These are phyloP conservation scores for Orbicella faveolata DNA, from an alignment of 64 coral and sea anemone species.

Conservation along the genomic window DNA sequence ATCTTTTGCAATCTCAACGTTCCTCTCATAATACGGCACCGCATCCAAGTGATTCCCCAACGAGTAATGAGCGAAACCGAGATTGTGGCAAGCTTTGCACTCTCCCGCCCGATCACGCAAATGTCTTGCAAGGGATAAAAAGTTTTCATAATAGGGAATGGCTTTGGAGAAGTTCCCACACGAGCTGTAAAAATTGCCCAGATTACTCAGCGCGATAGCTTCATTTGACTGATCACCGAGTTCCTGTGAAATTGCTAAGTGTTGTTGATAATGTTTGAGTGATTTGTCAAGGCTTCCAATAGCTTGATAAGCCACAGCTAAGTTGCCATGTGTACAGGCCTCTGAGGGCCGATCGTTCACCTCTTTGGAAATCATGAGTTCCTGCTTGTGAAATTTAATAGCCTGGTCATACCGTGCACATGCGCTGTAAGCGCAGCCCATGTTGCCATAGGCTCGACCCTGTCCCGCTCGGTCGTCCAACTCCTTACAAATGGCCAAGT, in stretches of 20 bases:
- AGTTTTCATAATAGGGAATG: conserved; percentile 87
- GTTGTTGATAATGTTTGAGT: conserved; percentile 92
- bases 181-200: conserved; percentile 97
- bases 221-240: conserved; percentile 81
- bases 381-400: conserved; percentile 98
- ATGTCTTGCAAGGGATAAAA: conserved; percentile 56
- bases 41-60: conserved; percentile 81
- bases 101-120: conserved; percentile 74
- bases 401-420: conserved; percentile 93
- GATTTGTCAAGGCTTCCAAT: conserved; percentile 89
- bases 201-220: conserved; percentile 79
- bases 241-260: conserved; percentile 75
- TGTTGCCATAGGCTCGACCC: conserved; percentile 96
- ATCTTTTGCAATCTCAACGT: conserved; percentile 77
- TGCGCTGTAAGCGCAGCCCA: conserved; percentile 98
- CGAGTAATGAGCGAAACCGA: conserved; percentile 91
- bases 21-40: conserved; percentile 79
- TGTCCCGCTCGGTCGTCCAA: conserved; percentile 91
- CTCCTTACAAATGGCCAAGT: conserved; percentile 93
- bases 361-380: conserved; percentile 95
- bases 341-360: conserved; percentile 90
- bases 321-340: conserved; percentile 92
- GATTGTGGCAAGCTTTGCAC: conserved; percentile 97
- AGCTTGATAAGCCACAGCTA: conserved; percentile 96
- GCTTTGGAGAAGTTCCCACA: conserved; percentile 89